Percentiles rank a stretch among this genome's conserved stretches.
These are phyloP conservation scores for Atta texana DNA, from an alignment of 1,140 invertebrate genomes.

Conservation along the genomic window DNA sequence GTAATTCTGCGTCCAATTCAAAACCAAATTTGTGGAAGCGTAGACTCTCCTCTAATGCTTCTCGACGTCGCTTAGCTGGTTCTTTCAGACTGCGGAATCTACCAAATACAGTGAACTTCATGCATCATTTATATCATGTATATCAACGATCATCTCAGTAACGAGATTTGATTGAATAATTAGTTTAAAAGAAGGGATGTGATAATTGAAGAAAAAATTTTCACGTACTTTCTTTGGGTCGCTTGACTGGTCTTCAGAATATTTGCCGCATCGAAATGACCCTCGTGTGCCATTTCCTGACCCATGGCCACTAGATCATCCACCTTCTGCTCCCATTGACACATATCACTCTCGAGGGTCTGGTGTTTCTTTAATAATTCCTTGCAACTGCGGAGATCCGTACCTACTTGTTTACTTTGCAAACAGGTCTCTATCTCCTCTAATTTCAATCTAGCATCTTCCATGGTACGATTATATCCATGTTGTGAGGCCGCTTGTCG, in stretches of 20 bases:
- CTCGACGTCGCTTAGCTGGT: slow-evolving; percentile 89
- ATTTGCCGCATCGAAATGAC: slow-evolving; percentile 96
- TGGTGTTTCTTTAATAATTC: slow-evolving; percentile 95
- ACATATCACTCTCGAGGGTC: slow-evolving; percentile 93
- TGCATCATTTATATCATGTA: not conserved
- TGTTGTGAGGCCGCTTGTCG: slow-evolving; percentile 92
- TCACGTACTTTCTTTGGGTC: slow-evolving; percentile 89
- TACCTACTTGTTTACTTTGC: slow-evolving; percentile 93
- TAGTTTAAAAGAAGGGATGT: not conserved
- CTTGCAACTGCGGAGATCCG: slow-evolving; percentile 95
- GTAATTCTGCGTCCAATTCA: slow-evolving; percentile 96
- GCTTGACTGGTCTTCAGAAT: slow-evolving; percentile 93
- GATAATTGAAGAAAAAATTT: slow-evolving; percentile 13
- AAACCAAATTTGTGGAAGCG: slow-evolving; percentile 97
- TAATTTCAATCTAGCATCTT: slow-evolving; percentile 93
- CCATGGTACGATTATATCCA: slow-evolving; percentile 91
- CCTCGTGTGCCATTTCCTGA: slow-evolving; percentile 95
- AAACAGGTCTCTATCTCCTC: slow-evolving; percentile 92
- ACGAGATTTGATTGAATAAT: not conserved
- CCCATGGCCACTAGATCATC: slow-evolving; percentile 92
- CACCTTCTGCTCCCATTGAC: slow-evolving; percentile 92
- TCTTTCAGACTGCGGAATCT: slow-evolving; percentile 89
- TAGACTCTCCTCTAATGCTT: slow-evolving; percentile 94
- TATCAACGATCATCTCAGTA: not conserved
- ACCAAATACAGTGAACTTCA: not conserved